Conservation (phyloP, 2,113 vertebrate genomes). For the Antigone vipio region DNA sequence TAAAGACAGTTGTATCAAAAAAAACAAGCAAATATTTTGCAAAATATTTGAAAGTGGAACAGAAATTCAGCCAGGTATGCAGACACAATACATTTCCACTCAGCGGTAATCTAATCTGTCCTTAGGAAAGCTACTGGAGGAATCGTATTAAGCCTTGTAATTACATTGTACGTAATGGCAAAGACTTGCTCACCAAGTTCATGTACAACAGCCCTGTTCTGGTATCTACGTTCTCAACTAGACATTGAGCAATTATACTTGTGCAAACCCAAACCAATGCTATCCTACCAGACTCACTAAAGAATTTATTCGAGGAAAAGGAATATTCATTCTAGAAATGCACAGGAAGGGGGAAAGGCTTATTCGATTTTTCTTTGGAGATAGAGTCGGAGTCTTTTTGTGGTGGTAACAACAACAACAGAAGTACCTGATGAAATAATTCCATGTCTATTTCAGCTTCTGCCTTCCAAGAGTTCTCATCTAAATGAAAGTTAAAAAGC, state of each 20-base stretch:
- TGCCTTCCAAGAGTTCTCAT: constrained; percentile 95
- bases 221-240: neutral
- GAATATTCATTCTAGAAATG: neutral
- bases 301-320: neutral
- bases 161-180: neutral
- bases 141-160: neutral
- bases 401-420: neutral
- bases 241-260: neutral
- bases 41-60: neutral
- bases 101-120: neutral
- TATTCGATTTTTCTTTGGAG: neutral
- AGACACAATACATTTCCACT: neutral
- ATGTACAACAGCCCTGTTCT: neutral
- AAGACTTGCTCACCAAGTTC: neutral
- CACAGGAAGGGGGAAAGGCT: neutral
- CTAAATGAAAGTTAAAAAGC: constrained; percentile 73
- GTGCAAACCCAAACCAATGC: neutral
- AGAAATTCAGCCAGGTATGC: neutral
- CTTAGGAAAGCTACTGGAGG: neutral
- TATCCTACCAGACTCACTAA: neutral
- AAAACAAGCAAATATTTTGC: neutral
- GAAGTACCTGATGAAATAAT: constrained; percentile 95
- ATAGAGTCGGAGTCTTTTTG: neutral
- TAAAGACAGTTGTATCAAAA: neutral
- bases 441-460: constrained; percentile 99